These are phyloP conservation scores for Sinonovacula constricta DNA, from an alignment of 1,140 invertebrate species.

Conservation along the genomic window DNA sequence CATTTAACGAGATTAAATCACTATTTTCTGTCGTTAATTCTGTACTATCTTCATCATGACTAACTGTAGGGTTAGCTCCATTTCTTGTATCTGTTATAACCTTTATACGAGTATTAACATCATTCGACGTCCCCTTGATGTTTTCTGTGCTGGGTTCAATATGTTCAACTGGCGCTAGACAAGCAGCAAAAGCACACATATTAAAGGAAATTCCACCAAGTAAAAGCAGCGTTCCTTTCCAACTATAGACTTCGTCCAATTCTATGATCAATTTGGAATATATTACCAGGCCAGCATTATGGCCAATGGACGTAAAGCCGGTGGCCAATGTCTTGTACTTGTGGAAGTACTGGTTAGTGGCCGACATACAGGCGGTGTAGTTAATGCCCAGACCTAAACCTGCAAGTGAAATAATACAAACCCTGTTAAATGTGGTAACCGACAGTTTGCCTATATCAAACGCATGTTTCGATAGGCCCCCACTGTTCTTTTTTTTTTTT, in stretches of 20 bases:
- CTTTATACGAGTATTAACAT: no score
- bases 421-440: no score
- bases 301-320: constrained; percentile 19
- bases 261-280: constrained; percentile 6
- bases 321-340: constrained; percentile 21
- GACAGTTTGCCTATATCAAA: no score
- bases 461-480: no score
- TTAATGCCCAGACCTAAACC: constrained; percentile 20
- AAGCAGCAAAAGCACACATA: constrained; percentile 19
- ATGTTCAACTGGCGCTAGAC: neutral
- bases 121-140: no score
- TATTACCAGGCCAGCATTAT: constrained; percentile 16
- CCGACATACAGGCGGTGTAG: constrained; percentile 16
- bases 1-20: no score
- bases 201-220: constrained; percentile 15
- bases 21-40: neutral
- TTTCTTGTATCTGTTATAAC: neutral
- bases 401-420: constrained; percentile 17
- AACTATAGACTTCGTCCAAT: constrained; percentile 8
- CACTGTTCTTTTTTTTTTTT: no score
- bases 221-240: constrained; percentile 14
- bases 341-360: constrained; percentile 18
- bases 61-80: neutral
- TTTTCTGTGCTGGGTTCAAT: no score
- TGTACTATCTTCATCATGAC: no score